A percentile compares a stretch with the other conserved stretches of the same genome.
Evolutionary conservation across 64 coral and sea anemone genomes (phyloP).

Genomic region (Catalaphyllia jardinei): DNA sequence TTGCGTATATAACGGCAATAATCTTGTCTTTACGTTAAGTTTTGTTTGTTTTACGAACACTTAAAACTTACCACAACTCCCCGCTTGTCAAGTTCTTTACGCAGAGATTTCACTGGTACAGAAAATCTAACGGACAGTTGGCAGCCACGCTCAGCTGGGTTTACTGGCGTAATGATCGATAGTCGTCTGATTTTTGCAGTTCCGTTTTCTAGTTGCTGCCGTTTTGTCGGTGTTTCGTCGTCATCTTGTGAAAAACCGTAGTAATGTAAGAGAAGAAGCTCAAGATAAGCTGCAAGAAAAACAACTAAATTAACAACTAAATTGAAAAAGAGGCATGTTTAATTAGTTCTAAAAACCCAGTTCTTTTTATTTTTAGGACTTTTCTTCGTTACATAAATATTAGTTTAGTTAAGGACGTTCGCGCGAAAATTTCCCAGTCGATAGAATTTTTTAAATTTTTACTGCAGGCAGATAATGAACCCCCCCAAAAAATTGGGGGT

Average conservation of each 20-base stretch:
- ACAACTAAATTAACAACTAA: neutral
- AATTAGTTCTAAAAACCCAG: no score
- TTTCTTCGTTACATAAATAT: no score
- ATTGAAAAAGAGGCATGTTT: no score
- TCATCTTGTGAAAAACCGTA: conserved; percentile 11
- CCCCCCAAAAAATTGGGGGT: no score
- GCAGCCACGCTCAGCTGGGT: conserved; percentile 83
- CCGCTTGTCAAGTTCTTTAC: conserved; percentile 73
- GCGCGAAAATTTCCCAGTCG: no score
- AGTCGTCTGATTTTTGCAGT: neutral
- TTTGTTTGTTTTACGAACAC: no score
- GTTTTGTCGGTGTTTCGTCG: neutral
- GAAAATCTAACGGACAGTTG: conserved; percentile 82
- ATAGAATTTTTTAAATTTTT: no score
- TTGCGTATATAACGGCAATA: no score
- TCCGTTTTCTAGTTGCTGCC: conserved; percentile 6
- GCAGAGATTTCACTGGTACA: conserved; percentile 46
- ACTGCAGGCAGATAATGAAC: no score
- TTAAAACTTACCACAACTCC: conserved; percentile 88
- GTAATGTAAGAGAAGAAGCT: conserved; percentile 29
- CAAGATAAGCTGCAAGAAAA: conserved; percentile 29
- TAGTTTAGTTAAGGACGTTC: no score
- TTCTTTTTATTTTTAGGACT: no score
- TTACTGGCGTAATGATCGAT: conserved; percentile 74
- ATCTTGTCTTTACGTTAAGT: no score